Conservation (phyloP, 2,113 vertebrate genomes). For the Gulo gulo region DNA sequence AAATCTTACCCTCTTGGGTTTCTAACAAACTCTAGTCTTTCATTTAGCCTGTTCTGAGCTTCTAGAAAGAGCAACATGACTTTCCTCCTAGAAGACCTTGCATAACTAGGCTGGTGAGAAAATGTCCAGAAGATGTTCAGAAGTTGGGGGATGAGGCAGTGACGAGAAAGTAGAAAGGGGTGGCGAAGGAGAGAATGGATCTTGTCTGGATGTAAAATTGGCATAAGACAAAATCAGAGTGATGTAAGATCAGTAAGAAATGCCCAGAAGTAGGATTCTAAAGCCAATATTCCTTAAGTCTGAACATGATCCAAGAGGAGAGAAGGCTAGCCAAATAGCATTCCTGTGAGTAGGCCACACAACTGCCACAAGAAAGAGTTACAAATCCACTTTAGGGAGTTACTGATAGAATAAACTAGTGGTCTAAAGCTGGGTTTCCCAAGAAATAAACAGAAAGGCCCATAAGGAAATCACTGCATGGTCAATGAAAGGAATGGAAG, state of each 20-base stretch:
- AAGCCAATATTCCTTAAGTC: background rate
- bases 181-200: background rate
- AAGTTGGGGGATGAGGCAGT: background rate
- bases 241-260: background rate
- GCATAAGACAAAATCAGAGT: background rate
- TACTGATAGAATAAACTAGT: background rate
- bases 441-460: background rate
- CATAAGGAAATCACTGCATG: background rate
- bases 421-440: background rate
- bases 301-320: background rate
- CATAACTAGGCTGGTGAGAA: background rate
- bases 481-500: background rate
- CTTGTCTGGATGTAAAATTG: background rate
- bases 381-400: background rate
- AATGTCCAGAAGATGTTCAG: background rate
- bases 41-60: background rate
- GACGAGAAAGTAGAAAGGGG: background rate
- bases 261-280: background rate
- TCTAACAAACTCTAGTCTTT: conserved; percentile 5
- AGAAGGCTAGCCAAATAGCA: background rate
- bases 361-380: background rate
- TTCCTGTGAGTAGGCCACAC: background rate
- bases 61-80: background rate
- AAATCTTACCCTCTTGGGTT: background rate
- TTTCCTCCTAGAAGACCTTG: background rate